Conservation (phyloP, 2,113 vertebrate species). For the Pterocles burchelli region DNA sequence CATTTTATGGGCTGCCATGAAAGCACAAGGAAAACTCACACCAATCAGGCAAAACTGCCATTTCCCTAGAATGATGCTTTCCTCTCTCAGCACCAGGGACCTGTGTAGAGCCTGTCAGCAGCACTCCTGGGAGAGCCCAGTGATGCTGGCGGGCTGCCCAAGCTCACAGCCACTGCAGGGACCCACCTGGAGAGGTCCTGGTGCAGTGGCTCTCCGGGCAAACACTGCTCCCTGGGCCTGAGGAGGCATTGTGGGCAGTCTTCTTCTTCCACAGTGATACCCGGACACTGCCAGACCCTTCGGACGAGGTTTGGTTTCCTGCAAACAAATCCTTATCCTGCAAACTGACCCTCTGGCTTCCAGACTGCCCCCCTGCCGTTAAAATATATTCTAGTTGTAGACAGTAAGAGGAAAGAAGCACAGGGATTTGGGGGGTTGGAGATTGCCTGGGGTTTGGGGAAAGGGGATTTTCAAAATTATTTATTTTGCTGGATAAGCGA, state of each 20-base stretch:
- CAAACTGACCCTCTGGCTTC: background rate
- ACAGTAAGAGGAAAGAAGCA: background rate
- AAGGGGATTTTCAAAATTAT: background rate
- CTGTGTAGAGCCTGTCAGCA: background rate
- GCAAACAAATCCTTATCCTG: background rate
- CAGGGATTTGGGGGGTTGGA: background rate
- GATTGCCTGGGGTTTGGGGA: fast-evolving
- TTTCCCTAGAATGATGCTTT: background rate
- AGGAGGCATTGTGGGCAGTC: fast-evolving
- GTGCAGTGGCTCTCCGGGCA: fast-evolving
- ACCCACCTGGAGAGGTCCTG: background rate
- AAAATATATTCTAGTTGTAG: background rate
- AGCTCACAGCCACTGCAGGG: fast-evolving
- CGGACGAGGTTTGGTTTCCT: background rate
- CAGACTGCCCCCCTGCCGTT: background rate
- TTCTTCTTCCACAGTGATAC: background rate
- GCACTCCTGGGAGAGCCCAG: fast-evolving
- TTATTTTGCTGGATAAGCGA: background rate
- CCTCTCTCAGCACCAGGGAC: background rate
- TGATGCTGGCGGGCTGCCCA: background rate
- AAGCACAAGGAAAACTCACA: background rate
- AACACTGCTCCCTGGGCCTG: fast-evolving
- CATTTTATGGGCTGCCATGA: background rate
- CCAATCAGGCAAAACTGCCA: background rate
- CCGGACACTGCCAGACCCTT: fast-evolving